Evolutionary conservation across 1,140 invertebrate genomes (phyloP).

Genomic region (Xylocopa sonorina): DNA sequence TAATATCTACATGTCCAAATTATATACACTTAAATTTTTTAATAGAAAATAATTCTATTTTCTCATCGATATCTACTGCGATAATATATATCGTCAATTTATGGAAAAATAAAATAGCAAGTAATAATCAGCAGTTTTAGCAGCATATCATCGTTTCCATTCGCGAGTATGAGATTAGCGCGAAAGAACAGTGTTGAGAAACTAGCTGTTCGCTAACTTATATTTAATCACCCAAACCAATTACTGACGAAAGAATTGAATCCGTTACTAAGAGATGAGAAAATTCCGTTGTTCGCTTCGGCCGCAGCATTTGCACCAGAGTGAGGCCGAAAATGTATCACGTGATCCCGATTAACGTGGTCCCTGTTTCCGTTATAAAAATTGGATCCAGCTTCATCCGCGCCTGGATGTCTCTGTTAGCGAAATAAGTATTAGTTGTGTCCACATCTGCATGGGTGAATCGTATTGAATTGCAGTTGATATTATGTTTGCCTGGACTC

Average conservation of each 20-base stretch:
- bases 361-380: slow-evolving; percentile 68
- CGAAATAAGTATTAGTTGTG: background rate
- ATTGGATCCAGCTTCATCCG: slow-evolving; percentile 66
- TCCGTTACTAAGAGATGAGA: slow-evolving; percentile 89
- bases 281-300: slow-evolving; percentile 84
- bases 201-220: background rate
- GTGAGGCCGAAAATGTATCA: slow-evolving; percentile 74
- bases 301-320: slow-evolving; percentile 72
- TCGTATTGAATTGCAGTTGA: too few species aligned
- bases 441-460: too few species aligned
- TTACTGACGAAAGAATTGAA: slow-evolving; percentile 89
- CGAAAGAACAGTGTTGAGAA: background rate
- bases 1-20: background rate
- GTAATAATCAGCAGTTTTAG: slow-evolving; percentile 15
- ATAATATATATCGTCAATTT: background rate
- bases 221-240: slow-evolving; percentile 85
- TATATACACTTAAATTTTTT: background rate
- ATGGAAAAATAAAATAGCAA: background rate
- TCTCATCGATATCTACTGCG: too few species aligned
- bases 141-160: background rate
- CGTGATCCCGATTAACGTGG: slow-evolving; percentile 77
- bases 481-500: too few species aligned
- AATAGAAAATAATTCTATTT: background rate
- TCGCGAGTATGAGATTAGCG: background rate
- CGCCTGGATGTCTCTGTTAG: slow-evolving; percentile 72